These are phyloP conservation scores for Linyphia triangularis DNA, from an alignment of 2,888 invertebrate genomes.

Conservation along the genomic window DNA sequence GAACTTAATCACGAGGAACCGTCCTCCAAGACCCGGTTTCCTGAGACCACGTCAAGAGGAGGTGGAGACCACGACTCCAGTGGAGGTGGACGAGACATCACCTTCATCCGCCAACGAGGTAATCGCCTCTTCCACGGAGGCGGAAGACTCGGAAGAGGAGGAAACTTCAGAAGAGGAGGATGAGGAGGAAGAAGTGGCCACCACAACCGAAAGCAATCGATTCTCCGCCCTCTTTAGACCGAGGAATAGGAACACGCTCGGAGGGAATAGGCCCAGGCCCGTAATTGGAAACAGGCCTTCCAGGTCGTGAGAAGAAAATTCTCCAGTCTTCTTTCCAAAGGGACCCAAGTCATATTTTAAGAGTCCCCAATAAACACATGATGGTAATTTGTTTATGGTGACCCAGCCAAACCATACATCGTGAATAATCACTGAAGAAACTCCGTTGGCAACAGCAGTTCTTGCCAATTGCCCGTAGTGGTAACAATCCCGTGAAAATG, in stretches of 20 bases:
- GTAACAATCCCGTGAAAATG: background rate
- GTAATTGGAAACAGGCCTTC: constrained; percentile 57
- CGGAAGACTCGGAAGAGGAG: constrained; percentile 10
- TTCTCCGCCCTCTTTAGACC: constrained; percentile 69
- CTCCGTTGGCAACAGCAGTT: background rate
- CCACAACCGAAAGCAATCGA: constrained; percentile 64
- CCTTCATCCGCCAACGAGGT: constrained; percentile 10
- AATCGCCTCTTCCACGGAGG: constrained; percentile 5
- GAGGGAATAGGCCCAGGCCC: constrained; percentile 66
- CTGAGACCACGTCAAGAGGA: constrained; percentile 31
- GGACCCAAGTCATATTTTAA: constrained; percentile 3
- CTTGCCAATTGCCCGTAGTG: background rate
- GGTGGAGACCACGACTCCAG: constrained; percentile 46
- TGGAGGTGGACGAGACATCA: constrained; percentile 22
- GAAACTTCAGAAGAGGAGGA: constrained; percentile 7
- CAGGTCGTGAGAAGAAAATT: constrained; percentile 29
- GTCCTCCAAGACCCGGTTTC: constrained; percentile 60
- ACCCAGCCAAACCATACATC: background rate
- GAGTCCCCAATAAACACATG: background rate
- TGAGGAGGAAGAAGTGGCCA: constrained; percentile 35
- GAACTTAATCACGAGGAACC: constrained; percentile 33
- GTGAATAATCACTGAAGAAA: background rate
- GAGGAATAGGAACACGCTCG: constrained; percentile 50
- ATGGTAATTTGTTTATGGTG: background rate
- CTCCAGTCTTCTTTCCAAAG: background rate